Evolutionary conservation across 2,888 invertebrate species (phyloP), one percentile per base, ranked within the genome.

Genomic region (Zaprionus lineosus): DNA sequence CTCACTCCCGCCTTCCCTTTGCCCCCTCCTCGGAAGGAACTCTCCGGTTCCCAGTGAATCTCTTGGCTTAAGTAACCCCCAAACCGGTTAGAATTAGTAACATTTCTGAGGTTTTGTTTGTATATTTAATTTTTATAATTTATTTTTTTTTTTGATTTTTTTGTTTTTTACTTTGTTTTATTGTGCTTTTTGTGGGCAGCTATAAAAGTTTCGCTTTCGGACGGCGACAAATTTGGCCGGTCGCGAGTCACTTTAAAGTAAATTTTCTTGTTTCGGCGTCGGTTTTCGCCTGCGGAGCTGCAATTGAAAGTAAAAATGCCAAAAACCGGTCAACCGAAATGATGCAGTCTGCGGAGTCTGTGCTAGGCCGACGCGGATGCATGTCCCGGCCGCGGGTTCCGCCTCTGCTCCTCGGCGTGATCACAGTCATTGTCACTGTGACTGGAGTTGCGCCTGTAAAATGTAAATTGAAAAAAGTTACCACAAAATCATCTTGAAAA

Each of bases 241-340:
- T 56, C 46, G 18, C 11, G 12, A 31, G 9, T n/a, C 57, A 57
- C 19, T 43, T n/a, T 12, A 6, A 34, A 47, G 40, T 14, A 9
- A 44, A 44, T 55, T 63, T 55, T 60, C 56, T 34, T 34, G 48
- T 60, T 44, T 50, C 4, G 28, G 41, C 18, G 34, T 43, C 59
- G 31, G 44, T 61, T 65, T 66, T 67, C 11, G 51, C 67, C n/a
- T 31, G 48, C 52, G 26, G 21, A 18, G 21, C 36, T 57, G 59
- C 75, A 61, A 74, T 71, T 55, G 76, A 76, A 76, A 76, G 76
- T 76, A 78, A 76, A 76, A 76, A 68, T 71, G 56, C 29, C 60
- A 16, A 61, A 70, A 74, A 68, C 68, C 67, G 68, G 67, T 67
- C 63, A 68, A 53, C 29, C 46, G 4, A 29, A 63, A 40, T 47